A percentile compares a stretch with the other conserved stretches of the same genome.
phyloP scores from a whole-genome alignment of 23 tunicate species.

The Styela clava region DNA sequence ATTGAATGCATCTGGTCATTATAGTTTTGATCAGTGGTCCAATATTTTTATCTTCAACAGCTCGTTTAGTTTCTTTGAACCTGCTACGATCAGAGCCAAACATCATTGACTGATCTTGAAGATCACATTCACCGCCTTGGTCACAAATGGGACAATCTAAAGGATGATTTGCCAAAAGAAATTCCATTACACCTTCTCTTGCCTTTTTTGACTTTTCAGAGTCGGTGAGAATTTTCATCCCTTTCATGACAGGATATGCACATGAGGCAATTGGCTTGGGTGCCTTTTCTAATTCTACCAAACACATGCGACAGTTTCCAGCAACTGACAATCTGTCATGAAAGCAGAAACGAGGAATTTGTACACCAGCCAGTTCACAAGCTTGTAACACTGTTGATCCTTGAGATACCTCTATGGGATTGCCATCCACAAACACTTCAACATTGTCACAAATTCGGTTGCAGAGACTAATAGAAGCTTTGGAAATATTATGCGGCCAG shows the following conservation, averaged over 20 bases:
- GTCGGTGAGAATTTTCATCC: conserved; percentile 92
- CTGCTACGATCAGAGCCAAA: conserved; percentile 92
- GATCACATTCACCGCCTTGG: conserved; percentile 99
- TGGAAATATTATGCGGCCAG: neutral
- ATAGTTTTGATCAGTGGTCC: conserved; percentile 98
- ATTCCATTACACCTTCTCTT: conserved; percentile 99
- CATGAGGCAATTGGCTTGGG: conserved; percentile 99
- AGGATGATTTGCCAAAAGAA: conserved; percentile 96
- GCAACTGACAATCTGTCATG: conserved; percentile 97
- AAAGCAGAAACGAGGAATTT: conserved; percentile 95
- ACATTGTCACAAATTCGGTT: neutral
- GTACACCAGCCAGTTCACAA: conserved; percentile 97
- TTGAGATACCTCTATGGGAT: conserved; percentile 12
- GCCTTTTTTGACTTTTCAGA: conserved; percentile 95
- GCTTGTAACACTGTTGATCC: conserved; percentile 93
- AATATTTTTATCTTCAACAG: conserved; percentile 99
- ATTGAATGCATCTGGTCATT: conserved; percentile 99
- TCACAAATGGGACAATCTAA: conserved; percentile 99
- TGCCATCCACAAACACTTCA: conserved; percentile 25
- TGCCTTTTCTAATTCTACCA: conserved; percentile 89
- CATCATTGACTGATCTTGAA: conserved; percentile 99
- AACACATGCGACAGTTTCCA: conserved; percentile 98
- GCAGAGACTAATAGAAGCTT: neutral
- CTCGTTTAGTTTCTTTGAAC: conserved; percentile 90
- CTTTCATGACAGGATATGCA: conserved; percentile 98